These are phyloP conservation scores for Acronicta alni DNA, from an alignment of 2,888 invertebrate species.

Conservation along the genomic window DNA sequence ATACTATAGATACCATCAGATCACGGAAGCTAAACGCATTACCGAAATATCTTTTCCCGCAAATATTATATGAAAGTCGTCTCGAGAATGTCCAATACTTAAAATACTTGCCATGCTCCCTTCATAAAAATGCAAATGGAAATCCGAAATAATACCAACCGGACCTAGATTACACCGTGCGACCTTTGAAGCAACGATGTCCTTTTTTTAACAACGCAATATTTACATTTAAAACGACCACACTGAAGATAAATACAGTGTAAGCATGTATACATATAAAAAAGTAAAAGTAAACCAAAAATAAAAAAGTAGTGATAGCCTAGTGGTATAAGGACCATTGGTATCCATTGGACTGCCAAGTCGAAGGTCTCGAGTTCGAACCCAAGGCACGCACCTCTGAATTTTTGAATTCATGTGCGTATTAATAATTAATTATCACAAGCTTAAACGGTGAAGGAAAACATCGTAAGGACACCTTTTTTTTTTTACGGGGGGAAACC, in stretches of 20 bases:
- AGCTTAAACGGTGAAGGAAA: no score
- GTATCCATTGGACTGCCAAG: no score
- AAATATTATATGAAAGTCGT: slow-evolving; percentile 44
- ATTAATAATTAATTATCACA: no score
- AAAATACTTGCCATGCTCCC: slow-evolving; percentile 49
- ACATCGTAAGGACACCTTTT: no score
- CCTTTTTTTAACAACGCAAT: slow-evolving; percentile 19
- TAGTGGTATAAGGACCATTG: no score
- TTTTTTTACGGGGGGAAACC: no score
- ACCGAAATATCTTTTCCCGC: slow-evolving; percentile 37
- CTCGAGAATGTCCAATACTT: slow-evolving; percentile 51
- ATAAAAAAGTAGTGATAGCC: neutral
- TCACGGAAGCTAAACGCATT: slow-evolving; percentile 27
- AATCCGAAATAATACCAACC: slow-evolving; percentile 41
- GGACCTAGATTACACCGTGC: slow-evolving; percentile 30
- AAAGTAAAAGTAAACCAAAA: neutral
- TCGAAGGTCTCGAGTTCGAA: no score
- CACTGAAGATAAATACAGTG: neutral
- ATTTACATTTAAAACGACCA: slow-evolving; percentile 48
- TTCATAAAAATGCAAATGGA: slow-evolving; percentile 60
- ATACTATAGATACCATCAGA: slow-evolving; percentile 12
- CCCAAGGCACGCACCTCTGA: no score
- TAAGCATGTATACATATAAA: no score
- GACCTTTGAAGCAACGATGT: slow-evolving; percentile 30
- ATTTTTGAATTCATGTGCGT: no score